A percentile compares a stretch with the other conserved stretches of the same genome.
phyloP scores from a whole-genome alignment of 2,888 invertebrate genomes.

The Limnephilus lunatus region DNA sequence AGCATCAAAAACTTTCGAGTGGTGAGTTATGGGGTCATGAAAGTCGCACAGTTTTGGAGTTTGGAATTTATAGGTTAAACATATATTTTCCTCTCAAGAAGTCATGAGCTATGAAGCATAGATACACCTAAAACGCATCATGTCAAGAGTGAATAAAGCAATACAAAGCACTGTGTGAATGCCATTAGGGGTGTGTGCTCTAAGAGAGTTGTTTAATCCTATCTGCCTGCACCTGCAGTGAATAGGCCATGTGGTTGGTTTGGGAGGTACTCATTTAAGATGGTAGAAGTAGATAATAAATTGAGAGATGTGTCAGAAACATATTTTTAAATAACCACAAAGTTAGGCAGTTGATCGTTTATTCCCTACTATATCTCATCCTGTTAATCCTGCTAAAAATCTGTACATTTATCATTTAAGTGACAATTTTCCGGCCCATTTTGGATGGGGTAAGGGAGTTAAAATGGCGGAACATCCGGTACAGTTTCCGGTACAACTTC shows the following conservation, averaged over 20 bases:
- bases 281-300: background rate
- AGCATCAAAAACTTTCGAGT: no score
- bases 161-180: no score
- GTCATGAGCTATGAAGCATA: no score
- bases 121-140: no score
- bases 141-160: no score
- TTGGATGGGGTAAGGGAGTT: background rate
- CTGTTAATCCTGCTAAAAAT: background rate
- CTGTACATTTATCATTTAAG: constrained; percentile 24
- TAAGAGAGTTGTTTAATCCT: background rate
- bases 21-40: no score
- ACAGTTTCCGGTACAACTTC: constrained; percentile 29
- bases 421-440: constrained; percentile 40
- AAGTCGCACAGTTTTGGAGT: no score
- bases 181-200: no score
- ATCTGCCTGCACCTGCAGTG: background rate
- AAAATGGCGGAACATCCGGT: constrained; percentile 12
- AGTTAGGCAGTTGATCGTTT: background rate
- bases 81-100: no score
- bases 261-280: background rate
- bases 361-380: background rate
- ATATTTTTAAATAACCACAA: background rate
- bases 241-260: background rate
- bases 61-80: no score
- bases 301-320: background rate